A percentile compares a stretch with the other conserved stretches of the same genome.
Evolutionary conservation across 2,797 vertebrate genomes (phyloP).

Genomic region (Toxotes lorentzi): DNA sequence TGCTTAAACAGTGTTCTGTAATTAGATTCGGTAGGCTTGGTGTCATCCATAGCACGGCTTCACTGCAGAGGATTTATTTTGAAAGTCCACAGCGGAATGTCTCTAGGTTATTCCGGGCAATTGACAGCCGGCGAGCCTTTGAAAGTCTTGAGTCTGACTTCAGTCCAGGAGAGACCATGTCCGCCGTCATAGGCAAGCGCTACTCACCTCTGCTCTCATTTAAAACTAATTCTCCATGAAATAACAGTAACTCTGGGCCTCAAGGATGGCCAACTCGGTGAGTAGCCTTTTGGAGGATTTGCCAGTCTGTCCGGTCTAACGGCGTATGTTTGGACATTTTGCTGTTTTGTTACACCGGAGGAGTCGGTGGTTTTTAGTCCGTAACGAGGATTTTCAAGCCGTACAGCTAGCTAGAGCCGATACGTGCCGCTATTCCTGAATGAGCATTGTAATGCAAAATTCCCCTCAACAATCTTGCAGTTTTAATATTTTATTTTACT

Average conservation of each 20-base stretch:
- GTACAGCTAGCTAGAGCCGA: conserved; percentile 63
- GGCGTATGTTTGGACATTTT: conserved; percentile 44
- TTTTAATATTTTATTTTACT: background rate
- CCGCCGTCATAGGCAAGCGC: conserved; percentile 85
- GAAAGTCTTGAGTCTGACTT: conserved; percentile 87
- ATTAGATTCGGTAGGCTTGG: no score
- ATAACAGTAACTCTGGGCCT: conserved; percentile 87
- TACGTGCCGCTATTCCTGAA: conserved; percentile 39
- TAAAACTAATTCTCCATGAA: conserved; percentile 89
- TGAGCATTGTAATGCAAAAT: background rate
- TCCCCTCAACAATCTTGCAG: background rate
- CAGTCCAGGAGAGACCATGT: conserved; percentile 89
- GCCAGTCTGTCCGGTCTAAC: conserved; percentile 2
- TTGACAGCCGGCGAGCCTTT: conserved; percentile 83
- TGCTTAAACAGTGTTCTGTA: background rate
- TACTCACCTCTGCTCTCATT: conserved; percentile 79
- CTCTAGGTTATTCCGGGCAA: fast-evolving
- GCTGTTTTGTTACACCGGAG: conserved; percentile 57
- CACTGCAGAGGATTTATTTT: conserved; percentile 46
- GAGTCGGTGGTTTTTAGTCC: conserved; percentile 65
- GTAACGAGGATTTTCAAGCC: conserved; percentile 72
- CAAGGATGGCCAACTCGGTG: conserved; percentile 95
- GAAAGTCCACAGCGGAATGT: conserved; percentile 34
- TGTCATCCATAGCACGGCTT: no score
- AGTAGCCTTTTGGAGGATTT: conserved; percentile 76